Percentiles rank a stretch among this genome's conserved stretches.
Evolutionary conservation across 2,888 invertebrate genomes (phyloP).

Genomic region (Alloplasta piceator): DNA sequence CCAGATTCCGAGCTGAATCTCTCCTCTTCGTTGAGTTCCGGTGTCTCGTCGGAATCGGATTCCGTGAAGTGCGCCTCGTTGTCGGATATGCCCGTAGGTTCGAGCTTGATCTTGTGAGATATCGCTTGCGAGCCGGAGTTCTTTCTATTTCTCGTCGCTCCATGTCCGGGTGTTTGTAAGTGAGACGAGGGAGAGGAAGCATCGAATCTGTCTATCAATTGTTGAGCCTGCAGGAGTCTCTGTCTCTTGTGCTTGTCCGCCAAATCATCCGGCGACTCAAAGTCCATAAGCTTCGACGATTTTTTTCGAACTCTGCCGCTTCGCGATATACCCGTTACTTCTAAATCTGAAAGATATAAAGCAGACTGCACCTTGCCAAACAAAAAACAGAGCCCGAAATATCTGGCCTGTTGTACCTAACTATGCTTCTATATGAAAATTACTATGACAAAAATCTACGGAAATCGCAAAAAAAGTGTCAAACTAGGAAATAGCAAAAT

Average conservation of each 20-base stretch:
- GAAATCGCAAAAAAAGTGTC: no score
- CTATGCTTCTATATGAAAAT: background rate
- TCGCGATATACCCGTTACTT: constrained; percentile 94
- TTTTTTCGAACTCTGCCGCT: constrained; percentile 97
- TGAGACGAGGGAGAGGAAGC: constrained; percentile 68
- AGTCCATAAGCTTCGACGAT: constrained; percentile 96
- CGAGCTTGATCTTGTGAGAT: constrained; percentile 72
- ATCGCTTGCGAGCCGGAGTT: constrained; percentile 70
- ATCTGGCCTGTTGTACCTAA: constrained; percentile 64
- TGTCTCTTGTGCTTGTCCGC: constrained; percentile 86
- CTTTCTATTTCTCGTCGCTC: constrained; percentile 68
- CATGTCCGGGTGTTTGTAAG: constrained; percentile 54
- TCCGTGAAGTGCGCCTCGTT: constrained; percentile 80
- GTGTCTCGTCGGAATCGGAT: constrained; percentile 78
- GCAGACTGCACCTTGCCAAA: constrained; percentile 80
- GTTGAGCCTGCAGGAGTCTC: constrained; percentile 80
- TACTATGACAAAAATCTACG: background rate
- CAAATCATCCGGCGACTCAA: constrained; percentile 95
- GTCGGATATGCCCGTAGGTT: constrained; percentile 76
- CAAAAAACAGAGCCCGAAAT: constrained; percentile 72
- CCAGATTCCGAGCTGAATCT: constrained; percentile 78
- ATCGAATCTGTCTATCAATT: constrained; percentile 79
- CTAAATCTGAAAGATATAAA: constrained; percentile 86
- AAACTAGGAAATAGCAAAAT: no score
- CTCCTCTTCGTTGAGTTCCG: constrained; percentile 77